These are phyloP conservation scores for Elgaria multicarinata DNA, from an alignment of 2,113 vertebrate genomes.

Conservation along the genomic window DNA sequence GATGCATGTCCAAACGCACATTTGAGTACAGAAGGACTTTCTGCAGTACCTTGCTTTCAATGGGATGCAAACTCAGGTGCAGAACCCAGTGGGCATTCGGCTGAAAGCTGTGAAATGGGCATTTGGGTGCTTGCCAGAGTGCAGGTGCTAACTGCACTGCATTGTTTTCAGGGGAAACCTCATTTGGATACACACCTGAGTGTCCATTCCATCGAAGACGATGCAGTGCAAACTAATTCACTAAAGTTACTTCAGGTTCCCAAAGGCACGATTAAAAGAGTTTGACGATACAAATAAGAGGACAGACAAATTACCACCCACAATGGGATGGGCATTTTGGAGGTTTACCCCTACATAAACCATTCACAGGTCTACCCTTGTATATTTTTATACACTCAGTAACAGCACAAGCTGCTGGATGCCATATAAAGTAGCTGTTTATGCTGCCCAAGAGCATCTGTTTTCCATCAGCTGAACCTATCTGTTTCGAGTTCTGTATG, in stretches of 20 bases:
- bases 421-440: neutral
- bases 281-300: neutral
- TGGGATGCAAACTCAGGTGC: neutral
- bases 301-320: neutral
- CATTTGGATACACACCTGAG: neutral
- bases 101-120: neutral
- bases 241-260: neutral
- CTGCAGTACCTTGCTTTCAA: neutral
- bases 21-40: too few species aligned
- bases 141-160: neutral
- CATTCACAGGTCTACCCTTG: neutral
- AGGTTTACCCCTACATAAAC: neutral
- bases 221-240: neutral
- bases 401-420: neutral
- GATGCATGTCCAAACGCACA: neutral
- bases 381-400: neutral
- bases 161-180: neutral
- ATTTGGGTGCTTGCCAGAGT: neutral
- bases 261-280: neutral
- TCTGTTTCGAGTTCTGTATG: neutral
- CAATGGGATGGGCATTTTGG: neutral
- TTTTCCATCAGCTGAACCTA: neutral
- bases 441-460: neutral
- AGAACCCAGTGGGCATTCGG: neutral
- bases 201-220: too few species aligned